phyloP scores from a whole-genome alignment of 2,888 invertebrate genomes.

The Dryobota labecula region DNA sequence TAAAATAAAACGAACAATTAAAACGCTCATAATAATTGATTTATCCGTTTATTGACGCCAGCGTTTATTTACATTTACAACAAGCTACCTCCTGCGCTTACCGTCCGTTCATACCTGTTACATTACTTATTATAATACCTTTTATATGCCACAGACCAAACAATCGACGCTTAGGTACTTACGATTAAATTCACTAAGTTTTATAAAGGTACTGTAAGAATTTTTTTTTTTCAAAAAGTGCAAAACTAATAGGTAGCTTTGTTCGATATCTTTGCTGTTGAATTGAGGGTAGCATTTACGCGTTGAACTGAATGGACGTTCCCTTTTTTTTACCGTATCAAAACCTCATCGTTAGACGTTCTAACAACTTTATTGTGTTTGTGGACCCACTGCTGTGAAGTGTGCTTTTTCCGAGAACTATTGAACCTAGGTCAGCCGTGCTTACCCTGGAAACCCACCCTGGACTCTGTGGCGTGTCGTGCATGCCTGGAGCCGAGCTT shows the following conservation, averaged over 20 bases:
- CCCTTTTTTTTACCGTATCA: too few species aligned
- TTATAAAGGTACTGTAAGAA: slow-evolving; percentile 42
- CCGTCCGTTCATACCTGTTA: slow-evolving; percentile 41
- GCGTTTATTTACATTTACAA: slow-evolving; percentile 79
- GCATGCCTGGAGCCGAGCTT: too few species aligned
- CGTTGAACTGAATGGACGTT: too few species aligned
- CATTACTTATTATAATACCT: slow-evolving; percentile 55
- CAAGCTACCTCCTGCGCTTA: slow-evolving; percentile 70
- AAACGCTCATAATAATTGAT: slow-evolving; percentile 64
- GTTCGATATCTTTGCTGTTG: too few species aligned
- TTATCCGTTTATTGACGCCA: slow-evolving; percentile 81
- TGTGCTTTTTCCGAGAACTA: too few species aligned
- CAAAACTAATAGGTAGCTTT: slow-evolving; percentile 32
- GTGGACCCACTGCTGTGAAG: too few species aligned
- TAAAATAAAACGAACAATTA: slow-evolving; percentile 44
- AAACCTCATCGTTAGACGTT: too few species aligned
- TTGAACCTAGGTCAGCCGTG: too few species aligned
- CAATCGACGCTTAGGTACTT: slow-evolving; percentile 56
- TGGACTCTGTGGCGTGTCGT: too few species aligned
- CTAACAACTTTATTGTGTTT: too few species aligned
- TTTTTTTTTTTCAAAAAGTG: slow-evolving; percentile 51
- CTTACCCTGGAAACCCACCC: too few species aligned
- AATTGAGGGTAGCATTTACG: too few species aligned
- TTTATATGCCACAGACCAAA: slow-evolving; percentile 61
- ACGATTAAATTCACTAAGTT: slow-evolving; percentile 53